Percentiles rank a stretch among this genome's conserved stretches.
phyloP scores from a whole-genome alignment of 2,113 vertebrate species.

The Callipepla californica region DNA sequence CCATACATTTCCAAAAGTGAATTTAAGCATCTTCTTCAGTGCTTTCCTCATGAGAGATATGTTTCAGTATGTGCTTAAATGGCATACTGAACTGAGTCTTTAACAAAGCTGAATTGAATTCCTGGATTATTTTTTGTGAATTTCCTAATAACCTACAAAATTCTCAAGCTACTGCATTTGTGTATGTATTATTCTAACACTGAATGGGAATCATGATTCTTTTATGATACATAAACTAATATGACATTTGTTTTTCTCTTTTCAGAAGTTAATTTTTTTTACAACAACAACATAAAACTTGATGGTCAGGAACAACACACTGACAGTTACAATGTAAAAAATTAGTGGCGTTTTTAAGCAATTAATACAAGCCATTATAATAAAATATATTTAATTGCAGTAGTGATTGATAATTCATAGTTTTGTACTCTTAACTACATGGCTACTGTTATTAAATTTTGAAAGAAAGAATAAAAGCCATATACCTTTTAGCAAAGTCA shows the following conservation, averaged over 20 bases:
- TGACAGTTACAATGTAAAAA: background rate
- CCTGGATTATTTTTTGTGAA: background rate
- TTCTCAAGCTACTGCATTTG: background rate
- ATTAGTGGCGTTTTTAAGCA: background rate
- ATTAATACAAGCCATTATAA: background rate
- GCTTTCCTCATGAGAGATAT: background rate
- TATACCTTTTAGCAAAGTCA: background rate
- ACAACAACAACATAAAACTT: background rate
- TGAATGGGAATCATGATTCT: background rate
- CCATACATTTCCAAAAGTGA: background rate
- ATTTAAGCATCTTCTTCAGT: background rate
- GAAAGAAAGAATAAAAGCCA: background rate
- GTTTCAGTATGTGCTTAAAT: background rate
- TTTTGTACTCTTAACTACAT: background rate
- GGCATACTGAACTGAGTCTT: background rate
- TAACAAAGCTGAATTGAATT: background rate
- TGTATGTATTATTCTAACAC: background rate
- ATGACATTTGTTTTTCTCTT: conserved; percentile 13
- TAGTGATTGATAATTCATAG: background rate
- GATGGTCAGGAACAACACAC: conserved; percentile 25
- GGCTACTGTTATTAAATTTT: background rate
- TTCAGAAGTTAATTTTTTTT: conserved; percentile 23
- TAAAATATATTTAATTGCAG: conserved; percentile 28
- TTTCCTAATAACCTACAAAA: background rate
- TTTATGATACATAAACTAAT: background rate